Conservation (phyloP, 2,797 vertebrate species). For the Myiotriccus ornatus region DNA sequence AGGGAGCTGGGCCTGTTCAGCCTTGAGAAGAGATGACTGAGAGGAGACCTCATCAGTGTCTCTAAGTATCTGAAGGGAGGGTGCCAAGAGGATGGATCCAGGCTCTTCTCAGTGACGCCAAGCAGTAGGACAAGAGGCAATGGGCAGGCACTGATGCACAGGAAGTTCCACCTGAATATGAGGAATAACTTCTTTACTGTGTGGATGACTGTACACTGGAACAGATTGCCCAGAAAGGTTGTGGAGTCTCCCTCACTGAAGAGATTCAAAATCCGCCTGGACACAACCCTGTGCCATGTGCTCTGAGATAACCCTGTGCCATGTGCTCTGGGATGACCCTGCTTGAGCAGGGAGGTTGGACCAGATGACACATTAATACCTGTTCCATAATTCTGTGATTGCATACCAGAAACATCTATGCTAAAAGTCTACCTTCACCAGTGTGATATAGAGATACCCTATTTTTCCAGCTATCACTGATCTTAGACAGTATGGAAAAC, state of each 20-base stretch:
- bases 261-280: not conserved
- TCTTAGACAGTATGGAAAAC: not conserved
- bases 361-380: not conserved
- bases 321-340: not conserved
- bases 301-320: not conserved
- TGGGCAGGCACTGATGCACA: not conserved
- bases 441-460: not conserved
- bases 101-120: not conserved
- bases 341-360: not conserved
- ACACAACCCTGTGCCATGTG: not conserved
- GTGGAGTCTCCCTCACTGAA: not conserved
- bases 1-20: not conserved
- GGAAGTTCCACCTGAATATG: not conserved
- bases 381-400: not conserved
- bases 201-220: not conserved
- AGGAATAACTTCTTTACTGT: not conserved
- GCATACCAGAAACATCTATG: not conserved
- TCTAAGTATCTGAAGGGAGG: not conserved
- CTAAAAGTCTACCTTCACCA: not conserved
- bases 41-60: rapidly evolving
- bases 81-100: not conserved
- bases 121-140: not conserved
- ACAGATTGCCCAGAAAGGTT: not conserved
- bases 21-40: not conserved
- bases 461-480: not conserved